Base-by-base conservation (phyloP, 1,140 invertebrate species). In the Homarus americanus region DNA sequence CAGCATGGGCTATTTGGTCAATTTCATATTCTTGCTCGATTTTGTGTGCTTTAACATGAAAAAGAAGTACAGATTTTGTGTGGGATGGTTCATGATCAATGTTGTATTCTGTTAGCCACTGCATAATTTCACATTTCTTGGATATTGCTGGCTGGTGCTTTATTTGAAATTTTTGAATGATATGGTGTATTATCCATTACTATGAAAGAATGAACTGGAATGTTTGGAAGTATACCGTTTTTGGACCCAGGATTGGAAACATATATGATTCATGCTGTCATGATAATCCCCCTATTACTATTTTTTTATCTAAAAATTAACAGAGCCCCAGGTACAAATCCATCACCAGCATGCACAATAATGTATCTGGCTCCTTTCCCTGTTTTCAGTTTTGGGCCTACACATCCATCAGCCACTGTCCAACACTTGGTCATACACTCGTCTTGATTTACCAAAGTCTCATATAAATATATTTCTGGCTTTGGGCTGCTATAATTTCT, bases 111-210 rank as follows among this genome's bases (percentile, higher is more conserved):
- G 15, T 63, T 32, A 66, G n/a, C 58, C 80, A 83, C 49, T 83
- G 49, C 0, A 83, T 83, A 0, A 66, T 83, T 32, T 63, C 2
- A 32, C 4, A 34, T 32, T 63, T 83, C 34, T 66, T 66, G 32
- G 24, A 28, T n/a, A 36, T 32, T 12, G 49, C 5, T 83, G 24
- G 49, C 66, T 36, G 58, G 80, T 34, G n/a, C 53, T 83, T 53
- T 72, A 88, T 92, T 78, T 93, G 93, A 40, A 91, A 66, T 84
- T 93, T 93, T 63, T 93, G 92, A 93, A 91, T 94, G 93, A 89
- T 94, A 95, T 15, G 94, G 86, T 24, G 94, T 94, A 91, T 94
- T 94, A 82, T 95, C 94, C 24, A 94, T 93, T 0, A 94, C 93
- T 17, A 94, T 85, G 38, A 94, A 91, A 24, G 86, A 91, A 40